Evolutionary conservation across 2,888 invertebrate species (phyloP), one percentile per base, ranked within the genome.

Genomic region (Aporophyla lueneburgensis): DNA sequence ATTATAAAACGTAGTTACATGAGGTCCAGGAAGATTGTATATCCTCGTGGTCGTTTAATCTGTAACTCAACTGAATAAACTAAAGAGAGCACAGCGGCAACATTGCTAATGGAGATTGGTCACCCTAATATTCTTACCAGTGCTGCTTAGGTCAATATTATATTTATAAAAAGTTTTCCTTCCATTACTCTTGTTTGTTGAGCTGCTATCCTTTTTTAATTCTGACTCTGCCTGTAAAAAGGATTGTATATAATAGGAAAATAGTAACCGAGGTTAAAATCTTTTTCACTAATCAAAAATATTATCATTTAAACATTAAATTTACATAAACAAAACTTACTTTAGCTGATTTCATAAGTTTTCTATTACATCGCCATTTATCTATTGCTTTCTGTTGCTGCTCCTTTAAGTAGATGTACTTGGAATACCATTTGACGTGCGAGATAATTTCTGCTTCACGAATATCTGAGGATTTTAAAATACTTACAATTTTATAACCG

Each of bases 391-490:
- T 88, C 83, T 93, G 91, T 83, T 96, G 96, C 49, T 89, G 89
- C 54, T 90, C 86, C 87, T 95, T 95, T 19, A 95, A 88, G 75
- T 87, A 82, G 27, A 93, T 58, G 83, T 92, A 96, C 86, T 94
- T 92, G 3, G 87, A 84, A 87, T 94, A 96, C 96, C 96, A 96
- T 83, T 93, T 89, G 12, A 87, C 84, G 71, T 96, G 96, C 5
- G 88, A 83, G 46, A 85, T 83, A 66, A 96, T 85, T 24, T 94
- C 93, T 56, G 91, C 87, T 65, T 71, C 73, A 59, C 84, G 90
- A 12, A 91, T 67, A 76, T 89, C 96, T 96, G 81, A 7, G 62
- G 74, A 76, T 51, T 65, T 21, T 66, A 12, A n/a, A 62, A 62
- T 12, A 53, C 19, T 9, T 43, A 16, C 16, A 3, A 40, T 24